Evolutionary conservation across 2,113 vertebrate species (phyloP), one percentile per base, ranked within the genome.

Genomic region (Stigmatopora nigra): DNA sequence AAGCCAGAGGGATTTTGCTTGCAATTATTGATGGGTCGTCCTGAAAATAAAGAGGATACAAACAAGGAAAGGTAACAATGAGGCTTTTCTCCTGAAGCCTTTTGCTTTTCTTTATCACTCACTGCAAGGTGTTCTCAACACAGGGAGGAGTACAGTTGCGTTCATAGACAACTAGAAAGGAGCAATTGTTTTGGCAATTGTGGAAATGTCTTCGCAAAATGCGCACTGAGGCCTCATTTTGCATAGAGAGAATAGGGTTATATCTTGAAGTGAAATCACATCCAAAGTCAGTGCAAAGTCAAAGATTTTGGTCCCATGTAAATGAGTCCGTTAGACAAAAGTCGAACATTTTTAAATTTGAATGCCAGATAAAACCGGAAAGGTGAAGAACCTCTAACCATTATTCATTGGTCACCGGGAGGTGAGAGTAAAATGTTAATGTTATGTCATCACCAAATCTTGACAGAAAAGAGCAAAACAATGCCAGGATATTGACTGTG

Each of bases 1-100:
- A 72, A 81, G 72, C 83, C 77, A 63, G 66, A 38, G 87, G 85
- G 85, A 84, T 80, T 82, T 81, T 77, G 73, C 13, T 64, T 79
- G 81, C 78, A 87, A 86, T 87, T 86, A 85, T 85, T 81, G 81
- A 84, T 72, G 71, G 83, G 61, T 76, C 55, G 72, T 80, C 75
- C 75, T 78, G 81, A 78, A 66, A 79, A 70, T 72, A 73, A 79
- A 77, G 70, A 81, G 71, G 78, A 79, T 78, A 81, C 69, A 79
- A 84, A 86, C 78, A 84, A 82, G 80, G 64, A 75, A 71, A 77
- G 75, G 76, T 82, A 71, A 86, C 80, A 88, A 82, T 77, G 75
- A 77, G 62, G 78, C 77, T 65, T 77, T 75, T 83, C 77, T 84
- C 75, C 75, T 56, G 69, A 62, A 74, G 78, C 64, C 70, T 55